A percentile compares a stretch with the other conserved stretches of the same genome.
These are phyloP conservation scores for Alaudala cheleensis DNA, from an alignment of 2,113 vertebrate species.

Conservation along the genomic window DNA sequence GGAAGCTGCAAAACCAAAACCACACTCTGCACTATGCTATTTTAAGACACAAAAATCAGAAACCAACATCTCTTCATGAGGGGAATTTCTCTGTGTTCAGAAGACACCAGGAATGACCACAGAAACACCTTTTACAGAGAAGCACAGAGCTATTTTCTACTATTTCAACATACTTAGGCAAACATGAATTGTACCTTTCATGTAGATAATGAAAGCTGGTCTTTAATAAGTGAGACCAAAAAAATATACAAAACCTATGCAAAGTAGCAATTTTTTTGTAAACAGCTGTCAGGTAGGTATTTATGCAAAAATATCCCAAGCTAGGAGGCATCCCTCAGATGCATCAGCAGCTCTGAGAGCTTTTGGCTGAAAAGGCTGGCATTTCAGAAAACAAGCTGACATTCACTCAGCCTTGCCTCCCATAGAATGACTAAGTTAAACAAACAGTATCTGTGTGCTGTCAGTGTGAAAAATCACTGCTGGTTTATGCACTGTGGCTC, in stretches of 20 bases:
- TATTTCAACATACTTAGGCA: background rate
- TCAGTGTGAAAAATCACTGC: background rate
- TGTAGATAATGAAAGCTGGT: background rate
- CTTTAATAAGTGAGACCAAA: background rate
- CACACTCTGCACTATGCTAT: background rate
- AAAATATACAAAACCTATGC: background rate
- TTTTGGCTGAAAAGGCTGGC: background rate
- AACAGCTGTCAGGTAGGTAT: background rate
- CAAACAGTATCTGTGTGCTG: background rate
- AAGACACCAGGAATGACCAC: background rate
- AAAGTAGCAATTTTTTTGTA: background rate
- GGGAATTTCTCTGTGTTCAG: background rate
- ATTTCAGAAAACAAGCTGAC: conserved; percentile 12
- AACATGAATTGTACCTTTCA: background rate
- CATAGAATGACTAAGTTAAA: background rate
- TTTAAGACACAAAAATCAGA: background rate
- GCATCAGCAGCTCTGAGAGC: background rate
- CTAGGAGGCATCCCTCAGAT: background rate
- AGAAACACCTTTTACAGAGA: background rate
- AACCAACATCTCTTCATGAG: background rate
- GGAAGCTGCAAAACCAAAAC: conserved; percentile 17
- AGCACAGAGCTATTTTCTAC: background rate
- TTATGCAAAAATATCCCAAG: background rate
- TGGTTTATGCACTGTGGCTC: background rate
- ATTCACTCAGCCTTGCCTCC: background rate